These are phyloP conservation scores for Acromyrmex echinatior DNA, from an alignment of 1,140 invertebrate species.

Conservation along the genomic window DNA sequence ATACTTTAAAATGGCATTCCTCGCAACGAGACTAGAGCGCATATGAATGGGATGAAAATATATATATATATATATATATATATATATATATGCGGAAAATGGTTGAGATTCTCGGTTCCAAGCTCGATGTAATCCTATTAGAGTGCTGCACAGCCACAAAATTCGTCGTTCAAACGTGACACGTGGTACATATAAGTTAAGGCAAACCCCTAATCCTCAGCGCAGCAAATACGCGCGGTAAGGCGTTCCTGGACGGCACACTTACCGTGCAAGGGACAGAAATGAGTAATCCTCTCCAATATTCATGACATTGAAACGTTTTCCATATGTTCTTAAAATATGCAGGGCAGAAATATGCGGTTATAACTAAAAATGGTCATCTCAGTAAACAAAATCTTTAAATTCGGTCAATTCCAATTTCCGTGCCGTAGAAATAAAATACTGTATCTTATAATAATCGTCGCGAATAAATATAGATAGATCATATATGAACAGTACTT, in stretches of 20 bases:
- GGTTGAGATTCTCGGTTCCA: slow-evolving; percentile 18
- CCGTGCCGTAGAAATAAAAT: not conserved
- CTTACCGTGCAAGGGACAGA: not conserved
- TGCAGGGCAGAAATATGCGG: slow-evolving; percentile 10
- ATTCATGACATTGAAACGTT: slow-evolving; percentile 12
- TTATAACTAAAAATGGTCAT: slow-evolving; percentile 30
- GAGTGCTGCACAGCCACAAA: slow-evolving; percentile 21
- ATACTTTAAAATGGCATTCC: not conserved
- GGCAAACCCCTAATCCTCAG: slow-evolving; percentile 27
- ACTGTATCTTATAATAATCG: slow-evolving; percentile 2
- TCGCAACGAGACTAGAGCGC: not conserved
- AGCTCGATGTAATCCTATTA: slow-evolving; percentile 53
- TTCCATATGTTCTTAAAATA: slow-evolving; percentile 28
- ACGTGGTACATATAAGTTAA: not conserved
- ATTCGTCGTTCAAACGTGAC: slow-evolving; percentile 37
- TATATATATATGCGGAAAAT: slow-evolving; percentile 20
- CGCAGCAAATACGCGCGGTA: slow-evolving; percentile 25
- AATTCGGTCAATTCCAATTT: slow-evolving; percentile 1
- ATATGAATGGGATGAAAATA: too few relatives aligned
- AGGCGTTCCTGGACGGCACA: not conserved
- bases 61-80: not conserved
- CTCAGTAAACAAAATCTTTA: not conserved
- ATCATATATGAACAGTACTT: not conserved
- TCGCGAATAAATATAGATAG: slow-evolving; percentile 6
- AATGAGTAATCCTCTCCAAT: slow-evolving; percentile 31